These are phyloP conservation scores for Amphibalanus amphitrite DNA, from an alignment of 1,140 invertebrate species.

Conservation along the genomic window DNA sequence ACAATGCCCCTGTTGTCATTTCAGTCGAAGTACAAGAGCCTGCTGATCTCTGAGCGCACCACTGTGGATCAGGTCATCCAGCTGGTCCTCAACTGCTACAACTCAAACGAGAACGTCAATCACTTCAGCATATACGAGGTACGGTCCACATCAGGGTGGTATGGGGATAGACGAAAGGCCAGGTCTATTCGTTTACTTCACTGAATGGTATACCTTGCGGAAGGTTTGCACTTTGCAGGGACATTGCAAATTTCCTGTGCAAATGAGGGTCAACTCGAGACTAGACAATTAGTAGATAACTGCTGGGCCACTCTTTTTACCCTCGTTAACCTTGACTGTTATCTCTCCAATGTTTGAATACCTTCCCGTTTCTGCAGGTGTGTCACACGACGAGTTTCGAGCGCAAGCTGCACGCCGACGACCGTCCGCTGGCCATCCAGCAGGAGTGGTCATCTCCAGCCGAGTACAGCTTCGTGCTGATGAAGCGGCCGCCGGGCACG, in stretches of 20 bases:
- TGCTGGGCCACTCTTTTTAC: too few relatives aligned
- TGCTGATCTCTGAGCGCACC: conserved; percentile 20
- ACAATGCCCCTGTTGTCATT: too few relatives aligned
- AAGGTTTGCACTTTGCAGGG: too few relatives aligned
- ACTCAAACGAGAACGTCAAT: conserved; percentile 58
- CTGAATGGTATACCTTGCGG: too few relatives aligned
- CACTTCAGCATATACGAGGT: conserved; percentile 78
- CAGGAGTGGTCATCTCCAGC: conserved; percentile 39
- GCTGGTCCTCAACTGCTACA: conserved; percentile 29
- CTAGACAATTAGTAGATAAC: too few relatives aligned
- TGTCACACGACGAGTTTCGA: conserved; percentile 53
- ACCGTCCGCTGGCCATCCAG: conserved; percentile 64
- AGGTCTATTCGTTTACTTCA: too few relatives aligned
- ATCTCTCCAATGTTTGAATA: too few relatives aligned
- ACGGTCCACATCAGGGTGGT: neutral
- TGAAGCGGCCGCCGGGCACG: conserved; percentile 7
- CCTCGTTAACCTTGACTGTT: too few relatives aligned
- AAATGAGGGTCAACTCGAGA: too few relatives aligned
- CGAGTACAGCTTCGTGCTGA: conserved; percentile 24
- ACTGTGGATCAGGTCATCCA: conserved; percentile 24
- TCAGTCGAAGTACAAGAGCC: conserved; percentile 19
- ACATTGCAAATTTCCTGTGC: too few relatives aligned
- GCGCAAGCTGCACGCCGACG: conserved; percentile 66
- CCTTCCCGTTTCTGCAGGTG: conserved; percentile 27
- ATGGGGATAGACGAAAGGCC: too few relatives aligned